Base-by-base conservation (phyloP, 2,113 vertebrate genomes). In the Carlito syrichta region DNA sequence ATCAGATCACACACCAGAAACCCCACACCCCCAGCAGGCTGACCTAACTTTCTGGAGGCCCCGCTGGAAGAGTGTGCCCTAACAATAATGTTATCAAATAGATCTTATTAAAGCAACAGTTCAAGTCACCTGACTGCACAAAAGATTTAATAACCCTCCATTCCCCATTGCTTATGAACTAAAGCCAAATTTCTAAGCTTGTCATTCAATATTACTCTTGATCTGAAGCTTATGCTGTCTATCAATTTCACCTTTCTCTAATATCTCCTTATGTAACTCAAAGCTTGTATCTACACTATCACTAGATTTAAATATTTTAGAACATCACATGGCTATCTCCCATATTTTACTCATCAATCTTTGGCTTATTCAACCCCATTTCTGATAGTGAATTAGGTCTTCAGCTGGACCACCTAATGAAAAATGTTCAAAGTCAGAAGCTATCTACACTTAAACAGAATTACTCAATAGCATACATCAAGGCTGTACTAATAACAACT, bases 401-500 rank as follows among this genome's bases (percentile, higher is more conserved):
- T 43, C 40, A 82, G 25, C 6, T 71, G 66, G 16, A 38, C 23
- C 13, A 69, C 60, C n/a, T 81, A 52, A 68, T 40, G 16, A 19
- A 82, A 86, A 69, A 62, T 63, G 22, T 82, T 82, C 79, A 76
- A 88, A 85, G 38, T 91, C 56, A 88, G 66, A 96, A 50, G 77
- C 30, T 74, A 5, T 48, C 58, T 71, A 58, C 8, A 63, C 23
- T 71, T 43, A 74, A 85, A 35, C 10, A 63, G 9, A 91, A 56
- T 63, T 82, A n/a, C 8, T 23, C 82, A 52, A 8, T 8, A 58
- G 20, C 16, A 25, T 25, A 69, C 10, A 48, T 63, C 40, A 88
- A 91, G 58, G 6, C 40, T 76, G 3, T 32, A 43, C 45, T 11
- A 20, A 40, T 27, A 71, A 77, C 60, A 20, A 58, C 19, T 32